A percentile compares a stretch with the other conserved stretches of the same genome.
Evolutionary conservation across 1,140 invertebrate species (phyloP).

Genomic region (Bactericera cockerelli): DNA sequence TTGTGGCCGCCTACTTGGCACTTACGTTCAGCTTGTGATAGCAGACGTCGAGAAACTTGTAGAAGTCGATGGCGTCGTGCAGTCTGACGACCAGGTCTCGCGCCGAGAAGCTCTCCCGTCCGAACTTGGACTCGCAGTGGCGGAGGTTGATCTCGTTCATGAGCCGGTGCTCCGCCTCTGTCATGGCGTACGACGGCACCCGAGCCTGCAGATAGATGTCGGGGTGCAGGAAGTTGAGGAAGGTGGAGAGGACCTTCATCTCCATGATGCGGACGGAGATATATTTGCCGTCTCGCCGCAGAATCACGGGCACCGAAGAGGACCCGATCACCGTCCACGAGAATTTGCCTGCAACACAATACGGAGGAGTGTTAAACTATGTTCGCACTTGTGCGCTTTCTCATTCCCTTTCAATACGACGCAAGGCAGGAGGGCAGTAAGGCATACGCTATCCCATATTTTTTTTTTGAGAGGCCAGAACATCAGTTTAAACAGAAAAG

Average conservation of each 20-base stretch:
- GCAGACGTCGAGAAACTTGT: constrained; percentile 75
- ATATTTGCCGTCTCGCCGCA: constrained; percentile 60
- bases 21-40: constrained; percentile 59
- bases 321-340: constrained; percentile 77
- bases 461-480: neutral
- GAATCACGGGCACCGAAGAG: constrained; percentile 73
- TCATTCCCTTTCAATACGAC: neutral
- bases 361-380: neutral
- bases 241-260: constrained; percentile 68
- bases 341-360: constrained; percentile 50
- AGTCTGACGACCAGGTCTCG: constrained; percentile 80
- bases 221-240: constrained; percentile 60
- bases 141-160: constrained; percentile 85
- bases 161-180: constrained; percentile 71
- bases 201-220: constrained; percentile 76
- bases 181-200: constrained; percentile 85
- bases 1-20: constrained; percentile 41
- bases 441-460: constrained; percentile 3
- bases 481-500: too few species aligned
- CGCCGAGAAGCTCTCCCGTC: constrained; percentile 69
- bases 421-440: neutral
- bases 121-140: constrained; percentile 83
- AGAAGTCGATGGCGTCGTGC: constrained; percentile 75
- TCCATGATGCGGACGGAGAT: constrained; percentile 84
- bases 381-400: neutral